Evolutionary conservation across 1,140 invertebrate genomes (phyloP), one percentile per base, ranked within the genome.

Genomic region (Pteromalus puparum): DNA sequence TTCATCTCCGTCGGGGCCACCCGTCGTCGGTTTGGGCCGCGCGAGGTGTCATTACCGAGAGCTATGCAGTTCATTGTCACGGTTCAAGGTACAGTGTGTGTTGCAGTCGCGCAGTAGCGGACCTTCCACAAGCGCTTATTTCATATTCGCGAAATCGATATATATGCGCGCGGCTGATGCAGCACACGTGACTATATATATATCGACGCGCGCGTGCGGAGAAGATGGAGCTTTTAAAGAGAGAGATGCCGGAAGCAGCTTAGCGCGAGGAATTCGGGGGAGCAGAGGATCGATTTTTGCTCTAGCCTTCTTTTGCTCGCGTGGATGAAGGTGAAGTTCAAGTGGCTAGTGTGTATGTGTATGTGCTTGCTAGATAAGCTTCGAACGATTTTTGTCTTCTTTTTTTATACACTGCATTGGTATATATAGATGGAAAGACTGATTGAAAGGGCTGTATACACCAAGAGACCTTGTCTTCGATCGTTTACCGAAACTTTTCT

Each of bases 31-130:
- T 70, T 70, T 70, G 67, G 67, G 67, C 67, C 26, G 67, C 26
- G 81, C 24, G 82, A 61, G 46, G 85, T 86, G 46, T 87, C 88
- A 86, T 87, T 87, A 88, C 65, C 85, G 84, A 87, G 70, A 26
- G 68, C 73, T 78, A 86, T 82, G 84, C 78, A 81, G 87, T 88
- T 89, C 88, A 89, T 89, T 87, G 85, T 87, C 87, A 87, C 83
- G 86, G 87, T 88, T 89, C 86, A 89, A 88, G 88, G 87, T n/a
- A n/a, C n/a, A n/a, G n/a, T 79, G 85, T 61, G 76, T 42, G 38
- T 42, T 18, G 87, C 34, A 83, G 85, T 84, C 87, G 85, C 61
- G 10, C 3, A 13, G 10, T 61, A 18, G 53, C 53, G 53, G 67
- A 26, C 67, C 28, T 70, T 70, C 67, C 26, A 21, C 6, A 61